A percentile compares a stretch with the other conserved stretches of the same genome.
Evolutionary conservation across 1,140 invertebrate genomes (phyloP).

Genomic region (Bombyx mandarina): DNA sequence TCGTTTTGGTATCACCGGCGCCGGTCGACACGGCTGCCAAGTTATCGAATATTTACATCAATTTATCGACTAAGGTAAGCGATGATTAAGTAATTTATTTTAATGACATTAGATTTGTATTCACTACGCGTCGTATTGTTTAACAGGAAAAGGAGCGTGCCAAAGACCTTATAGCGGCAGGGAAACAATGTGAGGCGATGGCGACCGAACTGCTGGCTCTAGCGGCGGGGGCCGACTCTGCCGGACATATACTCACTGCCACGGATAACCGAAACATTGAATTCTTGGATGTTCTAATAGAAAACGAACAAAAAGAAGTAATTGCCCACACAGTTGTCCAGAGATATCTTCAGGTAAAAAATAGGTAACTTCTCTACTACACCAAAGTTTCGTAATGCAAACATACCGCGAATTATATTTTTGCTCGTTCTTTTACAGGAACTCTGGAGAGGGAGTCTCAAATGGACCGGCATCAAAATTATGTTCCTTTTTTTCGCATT

Average conservation of each 20-base stretch:
- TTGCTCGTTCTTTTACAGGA: constrained; percentile 77
- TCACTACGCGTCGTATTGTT: constrained; percentile 5
- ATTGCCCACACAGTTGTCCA: constrained; percentile 92
- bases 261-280: constrained; percentile 93
- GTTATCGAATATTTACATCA: constrained; percentile 93
- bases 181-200: constrained; percentile 97
- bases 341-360: constrained; percentile 86
- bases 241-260: constrained; percentile 91
- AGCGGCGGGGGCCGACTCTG: constrained; percentile 93
- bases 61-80: constrained; percentile 84
- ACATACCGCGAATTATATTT: constrained; percentile 7
- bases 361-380: constrained; percentile 62
- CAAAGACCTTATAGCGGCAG: constrained; percentile 94
- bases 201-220: constrained; percentile 95
- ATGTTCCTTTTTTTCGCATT: constrained; percentile 93
- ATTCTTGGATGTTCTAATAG: constrained; percentile 97
- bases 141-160: constrained; percentile 94
- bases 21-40: constrained; percentile 99
- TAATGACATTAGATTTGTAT: not conserved
- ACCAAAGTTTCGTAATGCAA: constrained; percentile 19
- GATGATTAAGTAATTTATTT: constrained; percentile 1
- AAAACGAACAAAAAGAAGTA: constrained; percentile 98
- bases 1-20: constrained; percentile 95
- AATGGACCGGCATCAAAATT: constrained; percentile 96
- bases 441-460: constrained; percentile 95